These are phyloP conservation scores for Fopius arisanus DNA, from an alignment of 1,140 invertebrate species.

Conservation along the genomic window DNA sequence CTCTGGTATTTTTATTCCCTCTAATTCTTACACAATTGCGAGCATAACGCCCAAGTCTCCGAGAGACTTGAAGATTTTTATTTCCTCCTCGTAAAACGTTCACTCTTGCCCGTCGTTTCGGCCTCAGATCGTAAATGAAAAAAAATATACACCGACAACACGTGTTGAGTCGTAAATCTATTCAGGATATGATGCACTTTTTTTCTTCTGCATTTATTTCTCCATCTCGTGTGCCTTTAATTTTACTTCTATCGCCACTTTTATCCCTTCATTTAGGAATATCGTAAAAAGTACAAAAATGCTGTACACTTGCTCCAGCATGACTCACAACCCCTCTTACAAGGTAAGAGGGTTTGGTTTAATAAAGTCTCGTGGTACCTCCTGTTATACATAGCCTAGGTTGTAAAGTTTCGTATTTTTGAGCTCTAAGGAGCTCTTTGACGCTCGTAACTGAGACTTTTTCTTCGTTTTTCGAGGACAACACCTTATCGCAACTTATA, in stretches of 20 bases:
- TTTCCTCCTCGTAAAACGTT: slow-evolving; percentile 20
- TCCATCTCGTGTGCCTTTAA: background rate
- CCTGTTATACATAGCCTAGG: background rate
- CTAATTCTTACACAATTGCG: background rate
- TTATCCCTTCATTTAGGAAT: slow-evolving; percentile 14
- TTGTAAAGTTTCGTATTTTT: slow-evolving; percentile 25
- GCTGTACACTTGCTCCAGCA: background rate
- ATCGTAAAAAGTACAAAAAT: slow-evolving; percentile 3
- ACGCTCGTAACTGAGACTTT: slow-evolving; percentile 12
- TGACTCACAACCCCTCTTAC: background rate
- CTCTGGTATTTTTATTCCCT: background rate
- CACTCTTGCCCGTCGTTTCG: background rate
- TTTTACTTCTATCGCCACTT: background rate
- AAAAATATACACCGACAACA: slow-evolving; percentile 28
- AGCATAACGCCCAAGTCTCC: background rate
- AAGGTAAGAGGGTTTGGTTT: background rate
- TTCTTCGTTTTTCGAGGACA: background rate
- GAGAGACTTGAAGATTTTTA: slow-evolving; percentile 1
- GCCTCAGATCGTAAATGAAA: slow-evolving; percentile 24
- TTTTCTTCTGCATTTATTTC: background rate
- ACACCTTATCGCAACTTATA: slow-evolving; percentile 26
- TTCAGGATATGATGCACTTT: background rate
- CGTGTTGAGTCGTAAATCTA: slow-evolving; percentile 24
- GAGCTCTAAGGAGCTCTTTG: slow-evolving; percentile 17
- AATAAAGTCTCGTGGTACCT: slow-evolving; percentile 16